A percentile compares a stretch with the other conserved stretches of the same genome.
Conservation (phyloP, 2,113 vertebrate genomes). For the Lepisosteus osseus region DNA sequence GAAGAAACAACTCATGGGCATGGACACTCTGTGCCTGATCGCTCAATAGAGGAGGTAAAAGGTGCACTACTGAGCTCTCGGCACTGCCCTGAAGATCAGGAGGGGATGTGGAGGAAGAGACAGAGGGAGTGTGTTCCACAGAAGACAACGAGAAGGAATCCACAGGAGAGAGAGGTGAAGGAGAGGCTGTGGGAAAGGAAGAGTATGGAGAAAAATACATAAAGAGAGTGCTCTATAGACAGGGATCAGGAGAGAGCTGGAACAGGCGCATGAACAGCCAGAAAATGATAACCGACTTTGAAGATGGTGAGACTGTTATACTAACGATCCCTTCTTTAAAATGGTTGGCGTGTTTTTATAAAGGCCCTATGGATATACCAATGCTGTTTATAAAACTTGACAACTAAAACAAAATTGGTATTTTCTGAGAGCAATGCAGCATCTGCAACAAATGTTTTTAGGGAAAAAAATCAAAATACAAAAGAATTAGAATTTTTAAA, state of each 20-base stretch:
- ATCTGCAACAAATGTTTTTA: no score
- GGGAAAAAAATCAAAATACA: no score
- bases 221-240: slow-evolving; percentile 68
- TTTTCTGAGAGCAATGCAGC: no score
- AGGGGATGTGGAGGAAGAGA: slow-evolving; percentile 69
- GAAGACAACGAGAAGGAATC: slow-evolving; percentile 77
- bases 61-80: slow-evolving; percentile 60
- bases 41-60: slow-evolving; percentile 88
- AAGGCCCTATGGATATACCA: no score
- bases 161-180: slow-evolving; percentile 73
- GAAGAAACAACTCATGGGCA: slow-evolving; percentile 75
- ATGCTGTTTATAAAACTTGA: no score
- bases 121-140: slow-evolving; percentile 67
- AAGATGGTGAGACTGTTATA: no score
- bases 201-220: slow-evolving; percentile 35
- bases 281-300: no score
- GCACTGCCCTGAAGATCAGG: slow-evolving; percentile 60
- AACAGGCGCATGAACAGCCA: slow-evolving; percentile 19
- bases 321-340: no score
- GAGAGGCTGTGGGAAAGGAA: slow-evolving; percentile 63
- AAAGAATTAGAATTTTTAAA: no score
- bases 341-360: no score
- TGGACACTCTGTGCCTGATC: slow-evolving; percentile 87
- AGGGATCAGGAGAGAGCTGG: slow-evolving; percentile 37
- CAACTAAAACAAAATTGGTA: no score